Base-by-base conservation (phyloP, 92 coral and sea anemone genomes). In the Plumapathes pennacea region DNA sequence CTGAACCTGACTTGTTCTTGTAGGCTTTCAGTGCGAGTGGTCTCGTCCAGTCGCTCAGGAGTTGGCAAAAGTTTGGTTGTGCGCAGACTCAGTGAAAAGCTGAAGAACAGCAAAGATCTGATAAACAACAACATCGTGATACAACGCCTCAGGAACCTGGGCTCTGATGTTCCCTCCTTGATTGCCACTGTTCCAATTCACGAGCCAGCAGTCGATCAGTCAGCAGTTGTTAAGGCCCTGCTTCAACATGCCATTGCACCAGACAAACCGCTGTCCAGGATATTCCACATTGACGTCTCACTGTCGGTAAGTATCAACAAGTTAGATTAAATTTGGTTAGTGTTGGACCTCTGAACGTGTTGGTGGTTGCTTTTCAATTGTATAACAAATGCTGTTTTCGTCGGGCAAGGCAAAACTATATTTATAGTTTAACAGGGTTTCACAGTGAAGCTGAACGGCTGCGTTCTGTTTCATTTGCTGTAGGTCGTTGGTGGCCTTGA, bases 251-350 rank as follows among this genome's bases (percentile, higher is more conserved):
- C 86, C 0, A 72, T 77, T 10, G 64, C 62, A 38, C 55, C 72
- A 23, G 76, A 80, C 60, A 53, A 73, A 22, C 97, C 94, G 22
- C 62, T 89, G 7, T 89, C 97, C 10, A 70, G 97, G 46, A 71
- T 90, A 7, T 72, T 90, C 9, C 97, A 90, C 64, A 40, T 90
- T 38, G 97, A 90, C 32, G 82, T 90, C 8, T 85, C 97, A 4
- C 97, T 88, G 29, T 76, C 97, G 69, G 97, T 90, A 57, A 81
- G 97, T 66, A 17, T 46, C 25, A n/a, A n/a, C n/a, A n/a, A n/a
- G n/a, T n/a, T n/a, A n/a, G n/a, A n/a, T n/a, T n/a, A n/a, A n/a
- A n/a, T n/a, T n/a, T n/a, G n/a, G n/a, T n/a, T n/a, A n/a, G n/a
- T n/a, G n/a, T n/a, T n/a, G n/a, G n/a, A n/a, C n/a, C n/a, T n/a